A percentile compares a stretch with the other conserved stretches of the same genome.
phyloP scores from a whole-genome alignment of 2,888 invertebrate genomes.

The Erebia aethiops region DNA sequence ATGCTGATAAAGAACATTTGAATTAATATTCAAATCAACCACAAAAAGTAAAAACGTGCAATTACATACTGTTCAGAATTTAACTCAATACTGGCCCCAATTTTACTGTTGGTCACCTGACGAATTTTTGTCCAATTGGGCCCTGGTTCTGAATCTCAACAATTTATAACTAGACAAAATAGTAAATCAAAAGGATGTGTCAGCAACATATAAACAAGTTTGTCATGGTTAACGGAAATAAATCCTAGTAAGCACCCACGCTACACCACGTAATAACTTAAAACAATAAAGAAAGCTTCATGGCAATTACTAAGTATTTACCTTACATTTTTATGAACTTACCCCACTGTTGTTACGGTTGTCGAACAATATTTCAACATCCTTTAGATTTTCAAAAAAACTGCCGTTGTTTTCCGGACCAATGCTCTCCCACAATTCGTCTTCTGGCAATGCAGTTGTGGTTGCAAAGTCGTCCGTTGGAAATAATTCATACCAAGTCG shows the following conservation, averaged over 20 bases:
- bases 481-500: constrained; percentile 71
- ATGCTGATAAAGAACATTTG: constrained; percentile 48
- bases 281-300: not conserved
- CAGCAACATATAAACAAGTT: too few species aligned
- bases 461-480: constrained; percentile 62
- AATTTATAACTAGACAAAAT: too few species aligned
- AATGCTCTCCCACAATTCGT: constrained; percentile 73
- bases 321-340: constrained; percentile 41
- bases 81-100: too few species aligned
- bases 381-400: constrained; percentile 64
- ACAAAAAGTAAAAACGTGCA: not conserved
- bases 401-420: constrained; percentile 58
- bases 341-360: constrained; percentile 54
- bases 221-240: too few species aligned
- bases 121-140: too few species aligned
- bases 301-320: not conserved
- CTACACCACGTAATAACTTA: not conserved
- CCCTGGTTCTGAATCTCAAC: too few species aligned
- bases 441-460: constrained; percentile 54
- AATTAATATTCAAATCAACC: too few species aligned
- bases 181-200: too few species aligned
- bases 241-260: too few species aligned
- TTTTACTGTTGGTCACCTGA: too few species aligned
- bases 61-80: not conserved
- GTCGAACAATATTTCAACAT: constrained; percentile 78